These are phyloP conservation scores for Mugil cephalus DNA, from an alignment of 2,113 vertebrate genomes.

Conservation along the genomic window DNA sequence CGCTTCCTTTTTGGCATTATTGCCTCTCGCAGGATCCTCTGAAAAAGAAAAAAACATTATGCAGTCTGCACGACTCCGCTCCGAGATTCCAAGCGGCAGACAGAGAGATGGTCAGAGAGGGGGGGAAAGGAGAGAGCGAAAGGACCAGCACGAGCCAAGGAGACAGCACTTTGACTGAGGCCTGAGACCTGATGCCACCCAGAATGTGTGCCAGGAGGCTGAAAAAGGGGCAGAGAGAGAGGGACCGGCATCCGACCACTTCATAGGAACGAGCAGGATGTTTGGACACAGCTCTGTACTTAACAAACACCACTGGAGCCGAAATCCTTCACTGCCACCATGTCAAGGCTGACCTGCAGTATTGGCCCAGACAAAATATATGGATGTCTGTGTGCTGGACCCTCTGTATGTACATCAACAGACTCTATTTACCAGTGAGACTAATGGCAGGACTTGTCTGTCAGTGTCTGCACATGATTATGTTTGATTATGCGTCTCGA, in stretches of 20 bases:
- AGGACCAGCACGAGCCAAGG: constrained; percentile 29
- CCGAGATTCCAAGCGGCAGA: constrained; percentile 5
- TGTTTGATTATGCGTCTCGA: constrained; percentile 72
- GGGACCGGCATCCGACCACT: constrained; percentile 78
- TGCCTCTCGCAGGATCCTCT: constrained; percentile 32
- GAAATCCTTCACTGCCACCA: constrained; percentile 71
- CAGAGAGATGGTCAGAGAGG: constrained; percentile 38
- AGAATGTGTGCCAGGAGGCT: constrained; percentile 67
- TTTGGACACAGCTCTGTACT: constrained; percentile 78
- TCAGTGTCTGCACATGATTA: constrained; percentile 72
- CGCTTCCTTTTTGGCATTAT: constrained; percentile 50
- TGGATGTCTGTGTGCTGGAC: constrained; percentile 68
- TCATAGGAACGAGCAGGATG: constrained; percentile 76
- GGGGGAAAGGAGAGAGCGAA: constrained; percentile 41
- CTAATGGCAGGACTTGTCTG: constrained; percentile 66
- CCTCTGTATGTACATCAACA: constrained; percentile 69
- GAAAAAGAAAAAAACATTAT: constrained; percentile 41
- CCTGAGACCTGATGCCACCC: constrained; percentile 78
- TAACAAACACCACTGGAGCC: constrained; percentile 81
- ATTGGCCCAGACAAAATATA: constrained; percentile 80
- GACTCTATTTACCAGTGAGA: constrained; percentile 72
- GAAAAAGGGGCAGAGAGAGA: constrained; percentile 66
- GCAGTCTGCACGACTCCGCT: constrained; percentile 22
- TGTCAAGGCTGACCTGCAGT: constrained; percentile 68
- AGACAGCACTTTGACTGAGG: constrained; percentile 58